Conservation (phyloP, 2,113 vertebrate genomes). For the Coturnix japonica region DNA sequence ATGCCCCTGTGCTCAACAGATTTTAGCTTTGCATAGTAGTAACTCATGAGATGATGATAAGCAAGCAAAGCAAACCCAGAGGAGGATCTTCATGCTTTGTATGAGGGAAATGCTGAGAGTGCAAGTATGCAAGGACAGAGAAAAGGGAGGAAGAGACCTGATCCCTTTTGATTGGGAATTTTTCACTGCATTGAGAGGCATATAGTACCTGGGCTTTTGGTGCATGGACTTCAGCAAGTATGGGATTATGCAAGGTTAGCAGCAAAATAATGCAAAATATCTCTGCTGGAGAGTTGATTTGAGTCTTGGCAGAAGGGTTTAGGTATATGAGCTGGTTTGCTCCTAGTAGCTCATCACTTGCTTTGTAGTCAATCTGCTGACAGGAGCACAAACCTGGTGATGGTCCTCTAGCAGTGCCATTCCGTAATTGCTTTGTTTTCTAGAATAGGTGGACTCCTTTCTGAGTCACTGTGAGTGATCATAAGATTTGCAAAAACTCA, state of each 20-base stretch:
- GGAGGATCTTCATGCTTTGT: slow-evolving; percentile 13
- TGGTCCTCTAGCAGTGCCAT: background rate
- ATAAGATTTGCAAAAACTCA: background rate
- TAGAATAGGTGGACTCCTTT: background rate
- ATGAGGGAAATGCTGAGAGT: slow-evolving; percentile 40
- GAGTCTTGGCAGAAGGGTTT: background rate
- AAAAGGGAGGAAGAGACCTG: background rate
- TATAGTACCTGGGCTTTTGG: background rate
- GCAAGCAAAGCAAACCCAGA: slow-evolving; percentile 35
- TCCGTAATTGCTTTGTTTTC: background rate
- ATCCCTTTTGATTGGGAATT: background rate
- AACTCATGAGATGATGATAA: slow-evolving; percentile 56
- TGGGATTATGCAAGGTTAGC: background rate
- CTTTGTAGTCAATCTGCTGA: background rate
- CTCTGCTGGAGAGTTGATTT: background rate
- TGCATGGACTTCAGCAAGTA: accelerated
- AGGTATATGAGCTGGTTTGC: background rate
- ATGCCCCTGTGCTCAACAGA: slow-evolving; percentile 64
- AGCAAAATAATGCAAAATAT: background rate
- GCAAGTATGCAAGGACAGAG: slow-evolving; percentile 12
- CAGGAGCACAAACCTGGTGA: background rate
- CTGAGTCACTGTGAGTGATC: background rate
- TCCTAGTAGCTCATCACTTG: background rate
- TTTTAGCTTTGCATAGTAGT: slow-evolving; percentile 58
- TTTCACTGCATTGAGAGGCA: background rate